Percentiles rank a stretch among this genome's conserved stretches.
Evolutionary conservation across 2,888 invertebrate genomes (phyloP).

Genomic region (Aricia artaxerxes): DNA sequence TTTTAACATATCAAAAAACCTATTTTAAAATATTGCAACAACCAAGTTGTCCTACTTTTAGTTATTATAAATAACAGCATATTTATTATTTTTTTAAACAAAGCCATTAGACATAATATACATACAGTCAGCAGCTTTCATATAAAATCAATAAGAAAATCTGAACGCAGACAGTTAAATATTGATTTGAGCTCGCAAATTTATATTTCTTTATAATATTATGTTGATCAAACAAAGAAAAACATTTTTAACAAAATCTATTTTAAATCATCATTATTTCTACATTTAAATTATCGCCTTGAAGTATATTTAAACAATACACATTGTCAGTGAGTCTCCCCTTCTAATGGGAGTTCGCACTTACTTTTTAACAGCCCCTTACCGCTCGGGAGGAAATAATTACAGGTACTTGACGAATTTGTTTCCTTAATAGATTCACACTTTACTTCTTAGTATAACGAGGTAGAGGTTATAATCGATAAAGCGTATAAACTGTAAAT

Average conservation of each 20-base stretch:
- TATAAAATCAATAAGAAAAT: no score
- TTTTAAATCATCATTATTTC: neutral
- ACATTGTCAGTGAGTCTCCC: constrained; percentile 37
- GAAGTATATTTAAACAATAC: constrained; percentile 33
- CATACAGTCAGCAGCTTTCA: no score
- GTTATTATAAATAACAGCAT: no score
- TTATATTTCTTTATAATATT: no score
- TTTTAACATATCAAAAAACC: no score
- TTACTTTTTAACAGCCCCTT: constrained; percentile 70
- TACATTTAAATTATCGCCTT: neutral
- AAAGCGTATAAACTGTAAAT: no score
- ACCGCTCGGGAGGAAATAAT: constrained; percentile 38
- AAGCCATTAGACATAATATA: no score
- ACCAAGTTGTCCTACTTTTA: no score
- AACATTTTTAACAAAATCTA: neutral
- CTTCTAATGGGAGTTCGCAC: constrained; percentile 54
- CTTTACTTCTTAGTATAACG: constrained; percentile 14
- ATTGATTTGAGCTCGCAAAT: no score
- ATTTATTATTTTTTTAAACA: no score
- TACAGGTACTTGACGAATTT: constrained; percentile 33
- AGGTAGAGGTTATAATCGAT: neutral
- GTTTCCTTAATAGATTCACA: constrained; percentile 29
- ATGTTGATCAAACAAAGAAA: neutral
- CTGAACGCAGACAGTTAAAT: no score
- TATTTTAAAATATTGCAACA: no score